These are phyloP conservation scores for Mus spicilegus DNA, from an alignment of 2,113 vertebrate species.

Conservation along the genomic window DNA sequence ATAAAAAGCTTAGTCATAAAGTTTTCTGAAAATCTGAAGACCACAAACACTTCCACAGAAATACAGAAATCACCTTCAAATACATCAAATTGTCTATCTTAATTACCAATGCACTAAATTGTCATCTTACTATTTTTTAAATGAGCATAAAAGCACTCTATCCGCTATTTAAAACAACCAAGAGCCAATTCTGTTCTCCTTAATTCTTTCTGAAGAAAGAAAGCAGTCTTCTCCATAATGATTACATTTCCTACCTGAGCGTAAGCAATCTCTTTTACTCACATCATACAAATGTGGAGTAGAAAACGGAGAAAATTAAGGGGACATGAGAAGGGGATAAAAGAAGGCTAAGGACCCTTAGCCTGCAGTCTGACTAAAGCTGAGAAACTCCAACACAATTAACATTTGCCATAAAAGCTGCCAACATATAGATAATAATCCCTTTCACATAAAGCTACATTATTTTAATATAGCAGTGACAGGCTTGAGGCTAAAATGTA, in stretches of 20 bases:
- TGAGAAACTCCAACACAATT: background rate
- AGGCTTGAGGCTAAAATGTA: background rate
- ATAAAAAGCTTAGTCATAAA: constrained; percentile 23
- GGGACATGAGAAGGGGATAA: no score
- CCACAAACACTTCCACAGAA: background rate
- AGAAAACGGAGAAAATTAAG: background rate
- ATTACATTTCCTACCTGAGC: background rate
- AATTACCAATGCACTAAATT: constrained; percentile 27
- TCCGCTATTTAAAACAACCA: constrained; percentile 37
- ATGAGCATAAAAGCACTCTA: background rate
- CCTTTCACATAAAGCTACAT: background rate
- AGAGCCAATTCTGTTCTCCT: background rate
- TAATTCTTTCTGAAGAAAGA: constrained; percentile 31
- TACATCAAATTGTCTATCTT: constrained; percentile 3
- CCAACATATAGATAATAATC: no score
- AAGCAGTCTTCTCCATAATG: background rate
- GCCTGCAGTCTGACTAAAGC: background rate
- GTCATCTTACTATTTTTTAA: constrained; percentile 42
- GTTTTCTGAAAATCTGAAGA: constrained; percentile 38
- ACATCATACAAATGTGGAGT: background rate
- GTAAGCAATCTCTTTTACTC: background rate
- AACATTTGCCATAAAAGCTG: background rate
- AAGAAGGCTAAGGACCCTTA: no score
- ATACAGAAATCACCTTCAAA: constrained; percentile 39
- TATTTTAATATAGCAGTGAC: background rate